Evolutionary conservation across 2,113 vertebrate species (phyloP).

Genomic region (Electrona antarctica): DNA sequence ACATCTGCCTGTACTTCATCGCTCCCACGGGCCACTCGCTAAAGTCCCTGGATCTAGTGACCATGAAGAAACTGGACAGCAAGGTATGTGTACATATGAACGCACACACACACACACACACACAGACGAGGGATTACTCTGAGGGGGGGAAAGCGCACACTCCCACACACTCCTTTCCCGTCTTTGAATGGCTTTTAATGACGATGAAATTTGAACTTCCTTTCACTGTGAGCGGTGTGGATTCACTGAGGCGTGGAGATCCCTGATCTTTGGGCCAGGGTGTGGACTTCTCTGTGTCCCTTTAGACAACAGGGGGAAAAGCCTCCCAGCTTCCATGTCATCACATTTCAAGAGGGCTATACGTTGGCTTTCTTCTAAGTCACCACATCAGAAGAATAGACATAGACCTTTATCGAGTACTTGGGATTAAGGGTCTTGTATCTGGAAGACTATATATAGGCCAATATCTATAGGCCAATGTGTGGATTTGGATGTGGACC

Average conservation of each 20-base stretch:
- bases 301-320: conserved; percentile 1
- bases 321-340: background rate
- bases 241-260: conserved; percentile 32
- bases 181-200: conserved; percentile 28
- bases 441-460: no score
- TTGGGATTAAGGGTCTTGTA: no score
- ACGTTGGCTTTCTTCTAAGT: no score
- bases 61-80: conserved; percentile 98
- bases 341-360: conserved; percentile 20
- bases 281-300: conserved; percentile 23
- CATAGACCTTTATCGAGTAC: no score
- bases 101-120: background rate
- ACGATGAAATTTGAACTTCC: conserved; percentile 35
- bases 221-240: conserved; percentile 21
- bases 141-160: conserved; percentile 8
- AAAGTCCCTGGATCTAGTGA: conserved; percentile 95
- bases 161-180: conserved; percentile 10
- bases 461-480: no score
- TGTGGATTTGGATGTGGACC: no score
- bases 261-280: conserved; percentile 28
- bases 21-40: conserved; percentile 95
- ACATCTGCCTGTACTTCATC: conserved; percentile 99
- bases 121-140: background rate
- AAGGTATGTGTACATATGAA: conserved; percentile 80
- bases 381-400: no score